Base-by-base conservation (phyloP, 2,113 vertebrate species). In the Aepyceros melampus region DNA sequence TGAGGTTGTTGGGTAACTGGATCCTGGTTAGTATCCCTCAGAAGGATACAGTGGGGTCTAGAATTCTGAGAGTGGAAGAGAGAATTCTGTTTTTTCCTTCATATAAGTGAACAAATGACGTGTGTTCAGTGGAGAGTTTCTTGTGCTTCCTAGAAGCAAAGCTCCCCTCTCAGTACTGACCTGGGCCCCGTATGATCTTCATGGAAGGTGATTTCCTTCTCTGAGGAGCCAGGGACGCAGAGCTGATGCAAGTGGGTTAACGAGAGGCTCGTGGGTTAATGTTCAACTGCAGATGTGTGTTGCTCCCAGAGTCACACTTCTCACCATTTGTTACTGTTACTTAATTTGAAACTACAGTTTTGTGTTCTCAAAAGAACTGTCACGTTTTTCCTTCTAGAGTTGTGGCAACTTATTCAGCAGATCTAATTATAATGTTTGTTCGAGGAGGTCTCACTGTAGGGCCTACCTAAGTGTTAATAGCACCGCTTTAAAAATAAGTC, bases 301-400 rank as follows among this genome's bases (percentile, higher is more conserved):
- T 7, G 36, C 82, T 76, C 33, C 2, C 2, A 0, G 49, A 93
- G 79, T 92, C 88, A 64, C 43, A 15, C 79, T 96, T 78, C 95
- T 97, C 95, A 58, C 94, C 67, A 60, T 95, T 95, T 97, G 74
- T 87, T 95, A 43, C 51, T 96, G 71, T 95, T 96, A 60, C 90
- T 97, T 98, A 94, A 97, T 96, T 95, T 91, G 95, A 95, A 97
- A 83, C 56, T 91, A 89, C 91, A 93, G 86, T 90, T 87, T 91
- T 95, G 87, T 94, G 56, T 94, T 91, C 85, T 92, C 56, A 74
- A 94, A 96, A 92, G 81, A 97, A 62, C 85, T 93, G 82, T 97
- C 91, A 91, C 0, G 1, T 96, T 97, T 94, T 84, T 95, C 51
- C 86, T 92, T 79, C 86, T 76, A 87, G 96, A 93, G 82, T 74